A percentile compares a stretch with the other conserved stretches of the same genome.
phyloP scores from a whole-genome alignment of 2,797 vertebrate species.

The Helostoma temminkii region DNA sequence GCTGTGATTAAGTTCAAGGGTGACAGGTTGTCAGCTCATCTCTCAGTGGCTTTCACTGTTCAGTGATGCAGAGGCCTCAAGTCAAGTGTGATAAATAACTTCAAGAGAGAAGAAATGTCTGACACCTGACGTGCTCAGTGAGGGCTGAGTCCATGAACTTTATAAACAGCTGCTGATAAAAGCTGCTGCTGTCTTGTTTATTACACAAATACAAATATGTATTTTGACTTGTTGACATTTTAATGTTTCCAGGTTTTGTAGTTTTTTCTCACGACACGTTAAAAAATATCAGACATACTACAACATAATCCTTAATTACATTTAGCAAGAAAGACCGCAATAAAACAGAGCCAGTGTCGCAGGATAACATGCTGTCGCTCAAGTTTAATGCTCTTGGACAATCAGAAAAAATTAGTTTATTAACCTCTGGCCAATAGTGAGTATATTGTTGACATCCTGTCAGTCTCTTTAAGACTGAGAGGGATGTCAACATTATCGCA shows the following conservation, averaged over 20 bases:
- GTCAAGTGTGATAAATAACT: conserved; percentile 31
- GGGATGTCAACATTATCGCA: background rate
- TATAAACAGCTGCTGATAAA: background rate
- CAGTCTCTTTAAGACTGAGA: too few species aligned
- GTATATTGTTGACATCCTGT: too few species aligned
- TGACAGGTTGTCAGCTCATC: conserved; percentile 15
- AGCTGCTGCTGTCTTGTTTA: too few species aligned
- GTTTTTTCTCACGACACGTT: background rate
- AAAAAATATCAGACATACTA: background rate
- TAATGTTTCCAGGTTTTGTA: too few species aligned
- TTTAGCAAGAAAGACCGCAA: background rate
- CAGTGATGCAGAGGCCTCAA: conserved; percentile 8
- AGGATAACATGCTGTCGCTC: background rate
- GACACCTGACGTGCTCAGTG: conserved; percentile 10
- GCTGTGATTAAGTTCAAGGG: conserved; percentile 9
- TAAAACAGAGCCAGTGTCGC: background rate
- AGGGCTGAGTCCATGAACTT: background rate
- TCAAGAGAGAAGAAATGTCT: conserved; percentile 14
- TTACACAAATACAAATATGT: too few species aligned
- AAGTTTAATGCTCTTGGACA: background rate
- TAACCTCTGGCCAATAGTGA: too few species aligned
- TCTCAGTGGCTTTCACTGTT: conserved; percentile 21
- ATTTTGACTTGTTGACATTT: too few species aligned
- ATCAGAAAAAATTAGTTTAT: background rate
- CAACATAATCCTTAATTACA: background rate